These are phyloP conservation scores for Notamacropus eugenii DNA, from an alignment of 2,797 vertebrate genomes.

Conservation along the genomic window DNA sequence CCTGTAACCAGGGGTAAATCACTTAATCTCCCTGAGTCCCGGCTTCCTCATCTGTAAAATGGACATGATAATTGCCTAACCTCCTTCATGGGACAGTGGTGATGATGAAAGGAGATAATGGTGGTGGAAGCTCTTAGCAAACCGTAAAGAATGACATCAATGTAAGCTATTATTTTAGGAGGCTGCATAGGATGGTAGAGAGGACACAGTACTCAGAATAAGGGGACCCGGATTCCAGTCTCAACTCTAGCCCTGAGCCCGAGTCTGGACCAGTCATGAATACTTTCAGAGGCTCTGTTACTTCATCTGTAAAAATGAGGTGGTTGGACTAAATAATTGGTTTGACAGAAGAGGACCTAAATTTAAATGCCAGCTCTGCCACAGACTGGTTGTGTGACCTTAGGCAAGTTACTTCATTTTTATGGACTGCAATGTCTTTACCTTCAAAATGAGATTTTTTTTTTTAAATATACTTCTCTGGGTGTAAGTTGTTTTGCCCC, in stretches of 20 bases:
- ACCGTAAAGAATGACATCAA: background rate
- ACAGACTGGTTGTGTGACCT: background rate
- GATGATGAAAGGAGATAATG: background rate
- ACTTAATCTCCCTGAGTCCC: background rate
- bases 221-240: slow-evolving; percentile 10
- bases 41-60: background rate
- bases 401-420: slow-evolving; percentile 3
- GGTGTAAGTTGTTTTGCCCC: background rate
- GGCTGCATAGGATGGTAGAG: background rate
- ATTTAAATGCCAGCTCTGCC: background rate
- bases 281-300: background rate
- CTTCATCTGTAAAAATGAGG: background rate
- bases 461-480: background rate
- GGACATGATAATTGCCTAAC: background rate
- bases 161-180: background rate
- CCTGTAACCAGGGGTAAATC: background rate
- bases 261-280: background rate
- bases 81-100: background rate
- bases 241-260: background rate
- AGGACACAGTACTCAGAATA: background rate
- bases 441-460: slow-evolving; percentile 16
- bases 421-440: slow-evolving; percentile 24
- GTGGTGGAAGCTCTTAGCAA: background rate
- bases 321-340: background rate
- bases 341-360: background rate